Percentiles rank a stretch among this genome's conserved stretches.
Conservation (phyloP, 2,888 invertebrate species). For the Pristionchus mayeri region DNA sequence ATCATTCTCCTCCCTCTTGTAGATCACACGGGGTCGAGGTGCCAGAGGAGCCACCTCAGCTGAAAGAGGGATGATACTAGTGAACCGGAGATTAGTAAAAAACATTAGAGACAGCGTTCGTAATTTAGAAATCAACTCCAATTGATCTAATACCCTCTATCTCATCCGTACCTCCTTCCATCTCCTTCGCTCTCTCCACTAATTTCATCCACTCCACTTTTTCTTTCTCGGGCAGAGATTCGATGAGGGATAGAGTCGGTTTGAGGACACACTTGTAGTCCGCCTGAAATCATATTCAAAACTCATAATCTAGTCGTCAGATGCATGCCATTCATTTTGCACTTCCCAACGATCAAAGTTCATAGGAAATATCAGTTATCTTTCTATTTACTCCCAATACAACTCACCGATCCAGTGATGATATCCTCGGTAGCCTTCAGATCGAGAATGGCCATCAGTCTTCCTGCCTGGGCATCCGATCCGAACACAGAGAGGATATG, state of each 20-base stretch:
- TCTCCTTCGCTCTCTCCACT: not conserved
- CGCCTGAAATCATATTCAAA: not conserved
- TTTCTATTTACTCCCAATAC: too few species aligned
- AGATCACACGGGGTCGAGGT: not conserved
- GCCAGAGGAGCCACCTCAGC: not conserved
- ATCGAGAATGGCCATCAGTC: not conserved
- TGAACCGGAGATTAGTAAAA: too few species aligned
- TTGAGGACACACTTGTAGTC: not conserved
- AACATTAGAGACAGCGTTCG: too few species aligned
- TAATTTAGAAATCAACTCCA: too few species aligned
- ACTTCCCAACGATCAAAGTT: not conserved
- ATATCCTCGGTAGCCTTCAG: not conserved
- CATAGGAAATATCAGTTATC: not conserved
- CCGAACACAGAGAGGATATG: conserved; percentile 10
- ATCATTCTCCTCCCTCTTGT: conserved; percentile 14
- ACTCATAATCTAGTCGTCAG: not conserved
- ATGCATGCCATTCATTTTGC: not conserved
- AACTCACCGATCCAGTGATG: not conserved
- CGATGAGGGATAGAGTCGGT: not conserved
- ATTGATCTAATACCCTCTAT: not conserved
- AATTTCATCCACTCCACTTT: not conserved
- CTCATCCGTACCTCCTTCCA: not conserved
- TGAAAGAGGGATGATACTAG: too few species aligned
- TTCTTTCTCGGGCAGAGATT: not conserved
- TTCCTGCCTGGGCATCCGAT: not conserved